phyloP scores from a whole-genome alignment of 2,888 invertebrate genomes.

The Chrysina gloriosa region DNA sequence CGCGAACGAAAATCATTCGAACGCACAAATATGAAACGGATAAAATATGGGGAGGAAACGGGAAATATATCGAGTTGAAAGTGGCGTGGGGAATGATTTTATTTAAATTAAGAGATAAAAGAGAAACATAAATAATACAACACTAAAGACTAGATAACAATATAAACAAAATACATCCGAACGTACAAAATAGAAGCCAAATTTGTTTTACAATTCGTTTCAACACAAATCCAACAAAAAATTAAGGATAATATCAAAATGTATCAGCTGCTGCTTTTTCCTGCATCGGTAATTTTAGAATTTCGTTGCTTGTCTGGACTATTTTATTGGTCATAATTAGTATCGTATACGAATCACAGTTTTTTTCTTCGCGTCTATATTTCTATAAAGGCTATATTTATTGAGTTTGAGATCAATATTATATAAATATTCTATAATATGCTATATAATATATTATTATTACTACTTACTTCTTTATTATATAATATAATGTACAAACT shows the following conservation, averaged over 20 bases:
- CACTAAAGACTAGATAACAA: conserved; percentile 37
- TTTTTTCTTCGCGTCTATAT: conserved; percentile 12
- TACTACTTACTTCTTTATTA: conserved; percentile 21
- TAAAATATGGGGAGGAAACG: too few species aligned
- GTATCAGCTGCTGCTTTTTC: conserved; percentile 6
- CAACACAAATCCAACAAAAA: not conserved
- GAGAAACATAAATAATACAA: conserved; percentile 29
- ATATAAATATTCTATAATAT: conserved; percentile 25
- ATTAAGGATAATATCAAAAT: conserved; percentile 36
- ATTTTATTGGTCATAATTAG: not conserved
- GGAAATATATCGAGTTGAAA: too few species aligned
- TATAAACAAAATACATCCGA: conserved; percentile 17
- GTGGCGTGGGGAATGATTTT: too few species aligned
- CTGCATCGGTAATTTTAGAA: not conserved
- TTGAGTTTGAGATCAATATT: conserved; percentile 29
- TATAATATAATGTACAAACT: conserved; percentile 31
- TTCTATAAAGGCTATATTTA: conserved; percentile 19
- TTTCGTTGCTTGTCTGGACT: conserved; percentile 1
- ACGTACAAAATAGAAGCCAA: conserved; percentile 19
- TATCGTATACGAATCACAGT: conserved; percentile 20
- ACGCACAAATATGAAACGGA: too few species aligned
- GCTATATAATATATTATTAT: conserved; percentile 26
- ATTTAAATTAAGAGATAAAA: too few species aligned
- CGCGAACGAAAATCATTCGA: too few species aligned
- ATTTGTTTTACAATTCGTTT: not conserved